Percentiles rank a stretch among this genome's conserved stretches.
phyloP scores from a whole-genome alignment of 2,113 vertebrate species.

The Gnathonemus echidnorhynchus region DNA sequence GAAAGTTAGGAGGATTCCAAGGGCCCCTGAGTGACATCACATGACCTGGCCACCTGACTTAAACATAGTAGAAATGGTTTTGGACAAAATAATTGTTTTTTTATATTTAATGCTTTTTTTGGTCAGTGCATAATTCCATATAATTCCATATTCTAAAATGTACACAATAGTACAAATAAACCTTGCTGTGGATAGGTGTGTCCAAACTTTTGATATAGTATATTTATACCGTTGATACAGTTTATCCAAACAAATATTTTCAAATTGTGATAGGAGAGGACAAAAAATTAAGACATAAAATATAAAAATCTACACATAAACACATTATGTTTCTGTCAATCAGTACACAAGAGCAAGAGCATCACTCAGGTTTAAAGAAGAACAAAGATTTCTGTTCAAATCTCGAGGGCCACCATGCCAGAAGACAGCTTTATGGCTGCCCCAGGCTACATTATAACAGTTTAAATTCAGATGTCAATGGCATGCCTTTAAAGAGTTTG shows the following conservation, averaged over 20 bases:
- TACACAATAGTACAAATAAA: not conserved
- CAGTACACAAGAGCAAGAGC: slow-evolving; percentile 51
- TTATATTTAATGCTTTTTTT: not conserved
- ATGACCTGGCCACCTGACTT: not conserved
- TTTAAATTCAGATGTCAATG: slow-evolving; percentile 98
- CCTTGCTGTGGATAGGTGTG: not conserved
- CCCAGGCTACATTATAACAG: slow-evolving; percentile 92
- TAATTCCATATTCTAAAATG: not conserved
- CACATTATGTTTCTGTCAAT: slow-evolving; percentile 44
- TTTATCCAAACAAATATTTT: not conserved
- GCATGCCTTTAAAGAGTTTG: slow-evolving; percentile 99
- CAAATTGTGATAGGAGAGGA: not conserved
- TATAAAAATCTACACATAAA: slow-evolving; percentile 32
- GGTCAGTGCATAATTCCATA: not conserved
- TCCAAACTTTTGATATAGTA: no score
- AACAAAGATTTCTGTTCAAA: slow-evolving; percentile 78
- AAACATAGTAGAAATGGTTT: not conserved
- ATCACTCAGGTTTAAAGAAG: slow-evolving; percentile 68
- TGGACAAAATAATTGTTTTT: not conserved
- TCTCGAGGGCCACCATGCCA: slow-evolving; percentile 85
- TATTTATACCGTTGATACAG: no score
- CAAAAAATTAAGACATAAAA: slow-evolving; percentile 27
- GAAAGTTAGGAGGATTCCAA: no score
- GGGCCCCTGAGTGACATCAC: no score
- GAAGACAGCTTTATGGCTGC: slow-evolving; percentile 84